phyloP scores from a whole-genome alignment of 2,113 vertebrate species.

The Electrona antarctica region DNA sequence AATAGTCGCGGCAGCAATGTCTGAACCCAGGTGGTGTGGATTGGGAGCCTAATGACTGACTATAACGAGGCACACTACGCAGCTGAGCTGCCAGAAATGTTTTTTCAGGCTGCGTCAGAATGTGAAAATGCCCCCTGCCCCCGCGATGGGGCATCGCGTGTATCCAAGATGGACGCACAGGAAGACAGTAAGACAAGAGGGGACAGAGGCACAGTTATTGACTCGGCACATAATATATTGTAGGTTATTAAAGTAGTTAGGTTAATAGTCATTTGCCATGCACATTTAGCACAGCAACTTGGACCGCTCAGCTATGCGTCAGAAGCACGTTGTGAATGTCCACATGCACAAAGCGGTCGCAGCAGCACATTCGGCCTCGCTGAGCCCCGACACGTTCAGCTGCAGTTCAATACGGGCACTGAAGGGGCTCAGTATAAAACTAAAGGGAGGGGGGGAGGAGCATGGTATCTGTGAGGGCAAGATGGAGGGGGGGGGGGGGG shows the following conservation, averaged over 20 bases:
- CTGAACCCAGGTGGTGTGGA: too few species aligned
- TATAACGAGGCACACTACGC: too few species aligned
- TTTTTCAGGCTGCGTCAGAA: too few species aligned
- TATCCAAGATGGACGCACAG: not conserved
- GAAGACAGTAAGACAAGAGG: constrained; percentile 34
- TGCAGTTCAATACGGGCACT: constrained; percentile 44
- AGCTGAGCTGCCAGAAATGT: too few species aligned
- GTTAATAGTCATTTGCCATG: constrained; percentile 66
- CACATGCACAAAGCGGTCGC: constrained; percentile 73
- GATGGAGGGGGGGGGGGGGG: constrained; percentile 33
- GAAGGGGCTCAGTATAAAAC: constrained; percentile 54
- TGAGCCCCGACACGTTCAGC: constrained; percentile 51
- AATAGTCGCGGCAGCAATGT: too few species aligned
- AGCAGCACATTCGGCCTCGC: constrained; percentile 52
- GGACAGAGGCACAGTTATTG: constrained; percentile 47
- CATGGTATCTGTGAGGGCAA: constrained; percentile 54
- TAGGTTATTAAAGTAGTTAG: constrained; percentile 40
- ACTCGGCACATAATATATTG: constrained; percentile 59
- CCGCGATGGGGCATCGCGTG: too few species aligned
- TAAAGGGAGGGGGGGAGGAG: constrained; percentile 44
- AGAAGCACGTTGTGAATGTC: constrained; percentile 33
- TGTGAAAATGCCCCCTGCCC: too few species aligned
- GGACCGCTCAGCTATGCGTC: constrained; percentile 41
- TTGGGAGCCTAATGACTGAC: too few species aligned
- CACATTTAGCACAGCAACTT: constrained; percentile 59